phyloP scores from a whole-genome alignment of 2,797 vertebrate genomes.

The Silurus aristotelis region DNA sequence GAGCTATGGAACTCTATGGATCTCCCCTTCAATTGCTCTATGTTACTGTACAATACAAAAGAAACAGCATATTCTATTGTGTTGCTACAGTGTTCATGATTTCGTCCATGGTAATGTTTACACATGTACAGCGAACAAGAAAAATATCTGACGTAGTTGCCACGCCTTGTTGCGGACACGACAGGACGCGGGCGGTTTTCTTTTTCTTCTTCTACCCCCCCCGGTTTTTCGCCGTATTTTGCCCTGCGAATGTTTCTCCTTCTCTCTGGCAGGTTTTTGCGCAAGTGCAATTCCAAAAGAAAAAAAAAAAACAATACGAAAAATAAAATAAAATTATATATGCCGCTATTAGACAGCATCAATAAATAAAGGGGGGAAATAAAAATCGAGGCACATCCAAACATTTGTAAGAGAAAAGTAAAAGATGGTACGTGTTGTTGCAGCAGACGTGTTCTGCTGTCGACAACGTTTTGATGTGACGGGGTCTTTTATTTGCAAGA shows the following conservation, averaged over 20 bases:
- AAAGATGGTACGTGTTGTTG: background rate
- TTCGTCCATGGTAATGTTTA: constrained; percentile 52
- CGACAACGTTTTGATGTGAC: constrained; percentile 9
- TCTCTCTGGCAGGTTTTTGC: constrained; percentile 38
- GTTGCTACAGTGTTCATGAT: constrained; percentile 61
- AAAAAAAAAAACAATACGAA: constrained; percentile 9
- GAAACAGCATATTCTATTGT: constrained; percentile 69
- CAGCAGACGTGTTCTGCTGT: constrained; percentile 1
- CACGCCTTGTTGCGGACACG: constrained; percentile 10
- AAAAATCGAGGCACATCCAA: background rate
- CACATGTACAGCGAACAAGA: constrained; percentile 52
- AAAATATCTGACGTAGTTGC: constrained; percentile 49
- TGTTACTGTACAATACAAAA: constrained; percentile 82
- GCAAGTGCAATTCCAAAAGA: constrained; percentile 44
- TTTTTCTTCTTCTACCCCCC: background rate
- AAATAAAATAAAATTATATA: background rate
- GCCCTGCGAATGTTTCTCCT: background rate
- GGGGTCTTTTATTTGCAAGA: background rate
- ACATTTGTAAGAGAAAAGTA: background rate
- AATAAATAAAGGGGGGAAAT: constrained; percentile 38
- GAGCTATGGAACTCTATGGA: constrained; percentile 56
- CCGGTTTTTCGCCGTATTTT: background rate
- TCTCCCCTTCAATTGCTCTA: constrained; percentile 66
- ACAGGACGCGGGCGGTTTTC: constrained; percentile 12
- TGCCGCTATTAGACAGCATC: background rate